Evolutionary conservation across 2,888 invertebrate genomes (phyloP), one percentile per base, ranked within the genome.

Genomic region (Napeogenes inachia): DNA sequence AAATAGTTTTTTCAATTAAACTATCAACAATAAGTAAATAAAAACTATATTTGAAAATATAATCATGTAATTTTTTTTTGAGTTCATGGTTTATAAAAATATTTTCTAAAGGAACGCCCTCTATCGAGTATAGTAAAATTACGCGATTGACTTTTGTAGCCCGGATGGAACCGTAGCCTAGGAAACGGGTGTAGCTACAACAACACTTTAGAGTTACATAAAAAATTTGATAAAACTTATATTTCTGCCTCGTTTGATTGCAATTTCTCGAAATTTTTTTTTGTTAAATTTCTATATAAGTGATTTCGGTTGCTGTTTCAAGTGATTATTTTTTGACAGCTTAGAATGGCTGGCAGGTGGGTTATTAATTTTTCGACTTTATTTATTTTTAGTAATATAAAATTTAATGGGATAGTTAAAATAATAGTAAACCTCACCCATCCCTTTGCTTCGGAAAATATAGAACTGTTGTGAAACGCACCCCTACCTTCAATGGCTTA

Each of bases 151-250:
- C 63, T 66, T 68, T 65, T 66, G 56, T 66, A 62, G 66, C 67
- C 65, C 65, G 61, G 68, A 79, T 78, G 79, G 81, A 71, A 75
- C 83, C 86, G 89, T 89, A 89, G 89, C 89, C 89, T 79, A 89
- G 89, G 89, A 89, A 89, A 89, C 89, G 89, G 88, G 89, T 80
- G 87, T 88, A 89, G 82, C 84, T 85, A 85, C 82, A 89, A 89
- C 88, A 89, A 89, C 88, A 89, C 77, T 84, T 83, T 80, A 21
- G 78, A 75, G 80, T 84, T 86, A 86, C 71, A 82, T 85, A 86
- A 84, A 84, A 82, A 75, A 70, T 67, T 68, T 58, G 61, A 59
- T 64, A 59, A 57, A 65, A 38, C 59, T 60, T 61, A 56, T 38
- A 46, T 46, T 59, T 61, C 33, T 58, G 50, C 50, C 50, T 56